Evolutionary conservation across 2,797 vertebrate species (phyloP).

Genomic region (Halcyon badia): DNA sequence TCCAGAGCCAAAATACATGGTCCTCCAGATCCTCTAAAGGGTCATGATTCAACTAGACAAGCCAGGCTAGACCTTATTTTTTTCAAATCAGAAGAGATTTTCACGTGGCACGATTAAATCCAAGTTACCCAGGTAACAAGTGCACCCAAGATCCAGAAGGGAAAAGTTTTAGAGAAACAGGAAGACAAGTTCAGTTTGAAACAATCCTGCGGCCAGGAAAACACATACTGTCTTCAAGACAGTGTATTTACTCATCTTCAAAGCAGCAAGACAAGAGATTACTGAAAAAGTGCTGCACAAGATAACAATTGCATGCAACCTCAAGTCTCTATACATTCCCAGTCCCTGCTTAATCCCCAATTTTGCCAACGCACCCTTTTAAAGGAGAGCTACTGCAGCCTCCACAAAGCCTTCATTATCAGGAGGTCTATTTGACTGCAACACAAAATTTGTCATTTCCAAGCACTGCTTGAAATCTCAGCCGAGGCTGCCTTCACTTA

Average conservation of each 20-base stretch:
- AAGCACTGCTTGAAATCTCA: background rate
- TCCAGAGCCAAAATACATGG: background rate
- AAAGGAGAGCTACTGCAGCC: background rate
- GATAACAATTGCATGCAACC: background rate
- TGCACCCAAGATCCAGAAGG: background rate
- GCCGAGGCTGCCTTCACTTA: background rate
- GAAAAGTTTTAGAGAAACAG: background rate
- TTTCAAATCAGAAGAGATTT: background rate
- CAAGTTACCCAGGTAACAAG: background rate
- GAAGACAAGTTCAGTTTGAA: background rate
- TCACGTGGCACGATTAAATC: background rate
- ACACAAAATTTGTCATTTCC: background rate
- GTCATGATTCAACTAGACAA: background rate
- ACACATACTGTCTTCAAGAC: background rate
- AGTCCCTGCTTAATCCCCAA: background rate
- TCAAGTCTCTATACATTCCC: background rate
- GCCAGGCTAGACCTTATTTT: background rate
- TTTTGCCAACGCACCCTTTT: background rate
- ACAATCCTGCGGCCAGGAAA: background rate
- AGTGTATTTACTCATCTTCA: background rate
- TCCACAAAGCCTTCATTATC: background rate
- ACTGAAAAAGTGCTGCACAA: background rate
- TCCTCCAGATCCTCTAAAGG: background rate
- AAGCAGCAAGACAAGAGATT: background rate
- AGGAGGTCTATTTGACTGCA: background rate